These are phyloP conservation scores for Calephelis nemesis DNA, from an alignment of 1,140 invertebrate species.

Conservation along the genomic window DNA sequence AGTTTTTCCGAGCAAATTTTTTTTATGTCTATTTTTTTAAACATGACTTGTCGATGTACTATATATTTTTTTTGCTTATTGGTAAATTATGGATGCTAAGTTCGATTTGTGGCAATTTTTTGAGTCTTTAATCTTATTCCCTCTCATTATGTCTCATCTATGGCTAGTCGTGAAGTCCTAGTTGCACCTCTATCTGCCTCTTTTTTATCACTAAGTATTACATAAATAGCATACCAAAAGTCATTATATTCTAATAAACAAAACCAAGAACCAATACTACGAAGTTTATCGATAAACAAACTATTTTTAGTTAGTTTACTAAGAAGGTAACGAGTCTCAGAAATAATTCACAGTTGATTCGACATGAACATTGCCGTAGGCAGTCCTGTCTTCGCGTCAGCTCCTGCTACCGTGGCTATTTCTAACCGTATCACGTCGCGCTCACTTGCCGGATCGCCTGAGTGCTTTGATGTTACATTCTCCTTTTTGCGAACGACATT, in stretches of 20 bases:
- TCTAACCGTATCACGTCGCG: conserved; percentile 68
- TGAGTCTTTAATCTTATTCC: too few relatives aligned
- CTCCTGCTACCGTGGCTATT: conserved; percentile 54
- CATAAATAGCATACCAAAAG: too few relatives aligned
- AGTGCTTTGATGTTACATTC: conserved; percentile 71
- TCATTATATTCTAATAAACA: neutral
- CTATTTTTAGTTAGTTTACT: conserved; percentile 18
- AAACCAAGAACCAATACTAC: neutral
- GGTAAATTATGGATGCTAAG: too few relatives aligned
- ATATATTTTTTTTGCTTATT: too few relatives aligned
- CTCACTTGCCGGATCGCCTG: conserved; percentile 50
- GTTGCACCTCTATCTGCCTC: too few relatives aligned
- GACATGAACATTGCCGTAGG: conserved; percentile 35
- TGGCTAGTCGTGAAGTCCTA: too few relatives aligned
- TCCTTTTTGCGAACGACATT: conserved; percentile 67
- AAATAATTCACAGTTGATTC: conserved; percentile 62
- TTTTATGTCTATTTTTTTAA: too few relatives aligned
- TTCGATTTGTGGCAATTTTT: too few relatives aligned
- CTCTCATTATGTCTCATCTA: too few relatives aligned
- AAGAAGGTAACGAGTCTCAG: conserved; percentile 45
- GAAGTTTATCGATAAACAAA: conserved; percentile 6
- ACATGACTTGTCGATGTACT: too few relatives aligned
- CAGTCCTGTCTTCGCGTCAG: conserved; percentile 47
- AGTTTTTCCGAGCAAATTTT: too few relatives aligned
- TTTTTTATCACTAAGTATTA: too few relatives aligned